Conservation (phyloP, 1,140 invertebrate species). For the Aporrectodea caliginosa region DNA sequence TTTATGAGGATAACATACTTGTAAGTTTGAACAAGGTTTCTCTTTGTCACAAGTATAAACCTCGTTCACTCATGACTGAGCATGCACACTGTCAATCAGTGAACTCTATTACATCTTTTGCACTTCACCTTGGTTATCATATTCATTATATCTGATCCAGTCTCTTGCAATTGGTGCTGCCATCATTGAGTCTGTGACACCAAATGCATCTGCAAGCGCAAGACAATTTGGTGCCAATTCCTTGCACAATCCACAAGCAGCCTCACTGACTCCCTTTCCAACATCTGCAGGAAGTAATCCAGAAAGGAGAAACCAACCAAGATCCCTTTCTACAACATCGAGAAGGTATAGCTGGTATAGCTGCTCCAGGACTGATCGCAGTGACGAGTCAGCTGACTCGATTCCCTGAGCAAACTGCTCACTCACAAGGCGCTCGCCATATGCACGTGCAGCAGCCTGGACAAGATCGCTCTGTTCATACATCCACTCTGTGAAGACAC, state of each 20-base stretch:
- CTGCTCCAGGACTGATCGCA: constrained; percentile 38
- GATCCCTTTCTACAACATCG: constrained; percentile 38
- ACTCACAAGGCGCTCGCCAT: constrained; percentile 43
- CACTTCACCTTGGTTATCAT: constrained; percentile 45
- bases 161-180: constrained; percentile 48
- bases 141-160: constrained; percentile 47
- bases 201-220: constrained; percentile 46
- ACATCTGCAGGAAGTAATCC: constrained; percentile 2
- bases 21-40: too few species aligned
- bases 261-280: constrained; percentile 9
- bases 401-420: constrained; percentile 40
- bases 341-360: constrained; percentile 42
- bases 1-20: too few species aligned
- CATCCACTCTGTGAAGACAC: constrained; percentile 49
- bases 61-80: too few species aligned
- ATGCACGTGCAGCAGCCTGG: constrained; percentile 44
- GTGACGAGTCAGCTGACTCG: constrained; percentile 32
- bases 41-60: too few species aligned
- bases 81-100: constrained; percentile 1
- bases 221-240: constrained; percentile 40
- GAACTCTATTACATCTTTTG: constrained; percentile 7
- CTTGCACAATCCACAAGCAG: constrained; percentile 37
- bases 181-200: constrained; percentile 44
- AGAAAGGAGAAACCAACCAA: constrained; percentile 32
- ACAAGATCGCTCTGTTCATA: constrained; percentile 44